Conservation (phyloP, 2,888 invertebrate species). For the Cordylochernes scorpioides region DNA sequence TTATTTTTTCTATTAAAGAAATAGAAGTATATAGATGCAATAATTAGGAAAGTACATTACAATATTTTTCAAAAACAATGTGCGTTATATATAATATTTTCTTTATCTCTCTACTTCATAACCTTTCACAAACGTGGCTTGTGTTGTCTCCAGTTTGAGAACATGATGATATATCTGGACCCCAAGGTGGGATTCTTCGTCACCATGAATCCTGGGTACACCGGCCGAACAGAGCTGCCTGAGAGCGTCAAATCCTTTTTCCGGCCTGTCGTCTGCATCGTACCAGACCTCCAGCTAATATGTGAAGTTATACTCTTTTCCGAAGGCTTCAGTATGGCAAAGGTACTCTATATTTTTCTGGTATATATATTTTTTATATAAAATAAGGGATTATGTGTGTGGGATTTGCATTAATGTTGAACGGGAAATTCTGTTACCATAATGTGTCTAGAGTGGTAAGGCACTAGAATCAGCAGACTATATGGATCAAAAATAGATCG, state of each 20-base stretch:
- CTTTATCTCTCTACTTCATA: slow-evolving; percentile 1
- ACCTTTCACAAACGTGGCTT: too few relatives aligned
- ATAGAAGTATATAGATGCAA: too few relatives aligned
- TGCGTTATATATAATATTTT: slow-evolving; percentile 1
- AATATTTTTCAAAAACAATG: background rate
- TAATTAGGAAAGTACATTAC: too few relatives aligned
- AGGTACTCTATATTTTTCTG: too few relatives aligned
- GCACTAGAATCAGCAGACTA: too few relatives aligned
- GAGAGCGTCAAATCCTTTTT: slow-evolving; percentile 75
- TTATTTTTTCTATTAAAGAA: too few relatives aligned
- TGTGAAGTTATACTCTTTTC: slow-evolving; percentile 73
- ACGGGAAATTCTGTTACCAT: too few relatives aligned
- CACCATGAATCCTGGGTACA: slow-evolving; percentile 84
- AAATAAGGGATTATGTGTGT: too few relatives aligned
- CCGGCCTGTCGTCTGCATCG: slow-evolving; percentile 67
- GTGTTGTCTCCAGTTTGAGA: slow-evolving; percentile 39
- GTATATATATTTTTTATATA: too few relatives aligned
- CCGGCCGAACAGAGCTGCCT: slow-evolving; percentile 65
- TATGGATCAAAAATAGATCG: too few relatives aligned
- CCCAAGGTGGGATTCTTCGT: slow-evolving; percentile 70
- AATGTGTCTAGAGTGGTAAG: too few relatives aligned
- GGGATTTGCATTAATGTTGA: too few relatives aligned
- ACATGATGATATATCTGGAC: slow-evolving; percentile 51
- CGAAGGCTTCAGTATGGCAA: slow-evolving; percentile 67
- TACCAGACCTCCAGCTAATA: slow-evolving; percentile 70